A percentile compares a stretch with the other conserved stretches of the same genome.
Conservation (phyloP, 1,140 invertebrate genomes). For the Sminthurides bifidus region DNA sequence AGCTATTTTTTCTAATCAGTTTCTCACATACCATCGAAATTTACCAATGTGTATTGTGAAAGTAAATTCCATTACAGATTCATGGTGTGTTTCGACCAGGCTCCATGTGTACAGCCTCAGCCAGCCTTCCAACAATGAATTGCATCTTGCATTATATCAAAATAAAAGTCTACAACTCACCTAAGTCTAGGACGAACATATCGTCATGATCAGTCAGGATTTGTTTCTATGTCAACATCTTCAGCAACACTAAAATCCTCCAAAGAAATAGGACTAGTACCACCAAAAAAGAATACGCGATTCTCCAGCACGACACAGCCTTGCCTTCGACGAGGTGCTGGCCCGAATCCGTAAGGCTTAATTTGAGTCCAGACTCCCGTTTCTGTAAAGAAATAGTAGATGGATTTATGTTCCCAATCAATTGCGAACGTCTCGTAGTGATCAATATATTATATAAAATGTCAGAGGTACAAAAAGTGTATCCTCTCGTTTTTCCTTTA, state of each 20-base stretch:
- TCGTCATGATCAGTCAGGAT: constrained; percentile 62
- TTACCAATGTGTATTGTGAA: too few relatives aligned
- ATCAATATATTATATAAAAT: too few relatives aligned
- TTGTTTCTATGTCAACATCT: constrained; percentile 27
- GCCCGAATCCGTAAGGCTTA: constrained; percentile 46
- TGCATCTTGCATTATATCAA: constrained; percentile 1
- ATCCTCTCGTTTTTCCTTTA: constrained; percentile 32
- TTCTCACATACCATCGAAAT: too few relatives aligned
- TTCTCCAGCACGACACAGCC: constrained; percentile 59
- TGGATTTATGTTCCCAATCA: neutral
- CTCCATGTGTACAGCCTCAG: too few relatives aligned
- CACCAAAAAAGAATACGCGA: constrained; percentile 69
- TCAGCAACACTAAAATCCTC: constrained; percentile 4
- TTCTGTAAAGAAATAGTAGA: constrained; percentile 31
- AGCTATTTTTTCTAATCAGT: too few relatives aligned
- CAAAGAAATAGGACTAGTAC: constrained; percentile 51
- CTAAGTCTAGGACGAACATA: constrained; percentile 60
- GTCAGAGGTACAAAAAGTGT: neutral
- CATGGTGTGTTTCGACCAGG: too few relatives aligned
- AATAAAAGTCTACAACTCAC: constrained; percentile 35
- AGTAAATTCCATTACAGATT: too few relatives aligned
- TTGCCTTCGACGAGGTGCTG: constrained; percentile 60
- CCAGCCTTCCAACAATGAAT: too few relatives aligned
- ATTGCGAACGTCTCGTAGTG: neutral
- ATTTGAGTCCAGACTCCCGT: constrained; percentile 38